These are phyloP conservation scores for Xestia ashworthii DNA, from an alignment of 2,888 invertebrate genomes.

Conservation along the genomic window DNA sequence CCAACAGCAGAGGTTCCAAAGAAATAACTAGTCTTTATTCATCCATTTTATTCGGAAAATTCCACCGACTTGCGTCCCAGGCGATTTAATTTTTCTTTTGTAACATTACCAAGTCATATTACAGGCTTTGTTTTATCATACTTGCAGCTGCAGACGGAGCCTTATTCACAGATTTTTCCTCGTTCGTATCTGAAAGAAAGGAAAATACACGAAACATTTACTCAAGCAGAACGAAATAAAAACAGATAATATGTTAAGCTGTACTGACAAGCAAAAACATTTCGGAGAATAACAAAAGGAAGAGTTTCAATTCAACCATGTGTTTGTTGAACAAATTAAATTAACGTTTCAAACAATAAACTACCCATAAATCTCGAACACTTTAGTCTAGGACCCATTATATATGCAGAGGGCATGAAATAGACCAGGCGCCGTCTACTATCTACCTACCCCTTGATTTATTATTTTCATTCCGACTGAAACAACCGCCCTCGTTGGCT, in stretches of 20 bases:
- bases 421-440: slow-evolving; percentile 80
- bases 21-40: slow-evolving; percentile 47
- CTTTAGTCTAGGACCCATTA: slow-evolving; percentile 71
- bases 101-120: slow-evolving; percentile 62
- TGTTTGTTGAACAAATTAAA: slow-evolving; percentile 49
- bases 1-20: slow-evolving; percentile 37
- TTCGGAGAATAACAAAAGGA: slow-evolving; percentile 25
- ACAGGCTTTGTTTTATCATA: slow-evolving; percentile 59
- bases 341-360: slow-evolving; percentile 60
- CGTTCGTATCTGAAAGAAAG: slow-evolving; percentile 22
- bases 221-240: slow-evolving; percentile 26
- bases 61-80: slow-evolving; percentile 37
- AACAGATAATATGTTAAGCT: slow-evolving; percentile 16
- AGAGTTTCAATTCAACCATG: slow-evolving; percentile 19
- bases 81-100: slow-evolving; percentile 61
- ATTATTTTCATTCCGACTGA: slow-evolving; percentile 85
- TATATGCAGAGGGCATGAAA: slow-evolving; percentile 78
- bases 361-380: slow-evolving; percentile 71
- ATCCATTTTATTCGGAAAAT: slow-evolving; percentile 46
- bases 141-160: slow-evolving; percentile 42
- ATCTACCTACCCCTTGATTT: slow-evolving; percentile 82
- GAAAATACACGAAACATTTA: slow-evolving; percentile 27
- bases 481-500: slow-evolving; percentile 77
- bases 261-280: slow-evolving; percentile 15
- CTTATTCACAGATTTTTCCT: slow-evolving; percentile 44